These are phyloP conservation scores for Eremobia ochroleuca DNA, from an alignment of 2,888 invertebrate genomes.

Conservation along the genomic window DNA sequence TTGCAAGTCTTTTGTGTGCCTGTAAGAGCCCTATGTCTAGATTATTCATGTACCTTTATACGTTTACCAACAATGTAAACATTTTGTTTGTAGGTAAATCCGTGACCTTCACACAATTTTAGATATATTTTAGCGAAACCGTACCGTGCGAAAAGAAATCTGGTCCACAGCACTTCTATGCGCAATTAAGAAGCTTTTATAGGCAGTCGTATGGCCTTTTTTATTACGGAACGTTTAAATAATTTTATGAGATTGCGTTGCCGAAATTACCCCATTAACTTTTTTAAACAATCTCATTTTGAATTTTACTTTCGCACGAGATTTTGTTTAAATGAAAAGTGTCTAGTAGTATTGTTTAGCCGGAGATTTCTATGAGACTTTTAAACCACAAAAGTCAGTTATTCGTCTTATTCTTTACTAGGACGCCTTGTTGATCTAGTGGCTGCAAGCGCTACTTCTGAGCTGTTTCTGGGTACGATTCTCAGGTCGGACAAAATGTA, in stretches of 20 bases:
- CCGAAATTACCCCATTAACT: constrained; percentile 86
- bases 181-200: constrained; percentile 86
- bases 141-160: constrained; percentile 63
- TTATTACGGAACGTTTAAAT: constrained; percentile 88
- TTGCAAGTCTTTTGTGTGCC: constrained; percentile 4
- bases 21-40: constrained; percentile 15
- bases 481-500: background rate
- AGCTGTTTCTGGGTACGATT: background rate
- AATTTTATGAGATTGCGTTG: constrained; percentile 88
- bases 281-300: constrained; percentile 83
- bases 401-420: too few relatives aligned
- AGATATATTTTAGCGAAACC: constrained; percentile 37
- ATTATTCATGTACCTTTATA: background rate
- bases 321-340: constrained; percentile 65
- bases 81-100: background rate
- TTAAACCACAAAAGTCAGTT: background rate
- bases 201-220: constrained; percentile 84
- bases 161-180: constrained; percentile 68
- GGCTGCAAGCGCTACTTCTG: background rate
- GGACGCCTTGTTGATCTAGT: background rate
- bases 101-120: constrained; percentile 13
- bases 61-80: background rate
- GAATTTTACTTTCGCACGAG: constrained; percentile 73
- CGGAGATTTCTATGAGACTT: background rate
- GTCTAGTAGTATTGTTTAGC: constrained; percentile 20